Percentiles rank a stretch among this genome's conserved stretches.
These are phyloP conservation scores for Sisor rabdophorus DNA, from an alignment of 2,113 vertebrate genomes.

Conservation along the genomic window DNA sequence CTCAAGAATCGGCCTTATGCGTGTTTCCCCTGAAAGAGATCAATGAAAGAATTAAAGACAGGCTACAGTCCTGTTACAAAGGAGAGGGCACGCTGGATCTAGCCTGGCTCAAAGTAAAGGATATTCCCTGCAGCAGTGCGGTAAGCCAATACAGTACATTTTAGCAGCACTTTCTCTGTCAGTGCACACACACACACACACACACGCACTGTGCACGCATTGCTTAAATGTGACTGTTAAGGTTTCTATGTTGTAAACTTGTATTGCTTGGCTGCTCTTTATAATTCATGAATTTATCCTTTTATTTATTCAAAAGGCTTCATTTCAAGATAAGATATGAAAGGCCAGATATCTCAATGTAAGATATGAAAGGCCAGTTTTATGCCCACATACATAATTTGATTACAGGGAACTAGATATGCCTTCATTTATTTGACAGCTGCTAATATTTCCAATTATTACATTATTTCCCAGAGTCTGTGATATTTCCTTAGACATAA, in stretches of 20 bases:
- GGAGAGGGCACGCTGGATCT: constrained; percentile 93
- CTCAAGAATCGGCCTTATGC: constrained; percentile 91
- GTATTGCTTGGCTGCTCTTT: neutral
- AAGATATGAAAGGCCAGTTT: neutral
- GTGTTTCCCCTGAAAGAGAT: constrained; percentile 92
- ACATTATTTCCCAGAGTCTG: constrained; percentile 10
- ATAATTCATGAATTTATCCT: neutral
- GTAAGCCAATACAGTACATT: constrained; percentile 71
- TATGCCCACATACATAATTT: neutral
- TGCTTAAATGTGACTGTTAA: neutral
- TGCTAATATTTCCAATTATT: constrained; percentile 34
- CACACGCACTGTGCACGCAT: neutral
- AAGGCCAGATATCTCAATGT: too few relatives aligned
- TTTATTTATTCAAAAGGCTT: too few relatives aligned
- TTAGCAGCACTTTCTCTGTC: neutral
- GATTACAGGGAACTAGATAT: constrained; percentile 6
- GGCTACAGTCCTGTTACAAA: constrained; percentile 95
- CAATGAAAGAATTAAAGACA: constrained; percentile 93
- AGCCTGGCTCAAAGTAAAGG: constrained; percentile 98
- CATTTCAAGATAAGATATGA: neutral
- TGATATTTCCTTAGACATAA: constrained; percentile 22
- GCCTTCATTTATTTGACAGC: constrained; percentile 23
- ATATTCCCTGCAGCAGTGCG: constrained; percentile 95
- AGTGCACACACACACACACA: constrained; percentile 4
- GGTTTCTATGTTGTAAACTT: neutral